Conservation (phyloP, 2,888 invertebrate genomes). For the Aradus depressus region DNA sequence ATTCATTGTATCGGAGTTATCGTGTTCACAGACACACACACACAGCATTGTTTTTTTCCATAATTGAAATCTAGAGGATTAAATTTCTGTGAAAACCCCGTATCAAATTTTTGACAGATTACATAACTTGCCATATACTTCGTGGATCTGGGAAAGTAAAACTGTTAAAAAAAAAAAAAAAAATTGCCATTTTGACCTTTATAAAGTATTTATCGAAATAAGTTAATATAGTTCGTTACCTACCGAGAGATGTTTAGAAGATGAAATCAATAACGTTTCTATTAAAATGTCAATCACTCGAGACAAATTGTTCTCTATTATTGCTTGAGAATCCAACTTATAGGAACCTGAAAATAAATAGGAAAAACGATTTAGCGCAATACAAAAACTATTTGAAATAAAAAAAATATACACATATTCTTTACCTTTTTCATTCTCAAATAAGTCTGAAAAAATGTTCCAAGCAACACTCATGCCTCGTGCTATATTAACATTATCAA, state of each 20-base stretch:
- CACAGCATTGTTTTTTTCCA: no score
- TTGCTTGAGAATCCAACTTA: background rate
- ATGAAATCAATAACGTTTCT: conserved; percentile 46
- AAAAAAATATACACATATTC: background rate
- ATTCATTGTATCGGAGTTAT: no score
- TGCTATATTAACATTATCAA: conserved; percentile 21
- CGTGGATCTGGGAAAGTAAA: no score
- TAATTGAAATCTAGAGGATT: no score
- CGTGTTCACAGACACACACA: no score
- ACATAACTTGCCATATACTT: no score
- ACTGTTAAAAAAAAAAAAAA: no score
- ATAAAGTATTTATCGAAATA: background rate
- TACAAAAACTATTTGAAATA: background rate
- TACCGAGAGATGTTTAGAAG: conserved; percentile 56
- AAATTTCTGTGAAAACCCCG: no score
- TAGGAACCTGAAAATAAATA: conserved; percentile 8
- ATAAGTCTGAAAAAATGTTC: conserved; percentile 10
- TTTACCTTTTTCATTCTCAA: conserved; percentile 7
- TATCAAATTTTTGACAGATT: no score
- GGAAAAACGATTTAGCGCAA: background rate
- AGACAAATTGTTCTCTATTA: conserved; percentile 45
- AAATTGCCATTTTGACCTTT: background rate
- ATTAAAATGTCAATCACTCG: conserved; percentile 44
- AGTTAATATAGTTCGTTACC: conserved; percentile 35
- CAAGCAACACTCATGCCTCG: conserved; percentile 13